Conservation (phyloP, 2,113 vertebrate species). For the Poeciliopsis retropinna region DNA sequence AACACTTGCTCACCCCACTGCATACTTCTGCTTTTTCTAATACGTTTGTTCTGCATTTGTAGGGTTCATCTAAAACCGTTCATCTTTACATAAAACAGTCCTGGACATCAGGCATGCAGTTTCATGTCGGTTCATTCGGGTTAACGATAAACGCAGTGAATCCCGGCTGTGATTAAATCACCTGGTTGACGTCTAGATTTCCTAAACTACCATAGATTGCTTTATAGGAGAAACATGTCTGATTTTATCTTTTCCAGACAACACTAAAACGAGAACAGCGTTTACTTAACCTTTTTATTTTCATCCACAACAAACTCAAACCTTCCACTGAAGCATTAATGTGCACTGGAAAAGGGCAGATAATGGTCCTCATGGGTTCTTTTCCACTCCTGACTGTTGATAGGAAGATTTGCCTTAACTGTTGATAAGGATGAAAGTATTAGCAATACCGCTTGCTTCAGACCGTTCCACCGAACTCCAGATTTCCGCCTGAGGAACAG, state of each 20-base stretch:
- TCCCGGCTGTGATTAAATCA: neutral
- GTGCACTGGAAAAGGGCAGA: neutral
- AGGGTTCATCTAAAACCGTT: neutral
- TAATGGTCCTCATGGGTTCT: neutral
- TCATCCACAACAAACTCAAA: neutral
- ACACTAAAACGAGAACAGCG: neutral
- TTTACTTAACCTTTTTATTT: neutral
- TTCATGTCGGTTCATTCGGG: neutral
- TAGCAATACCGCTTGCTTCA: neutral
- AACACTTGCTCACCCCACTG: too few relatives aligned
- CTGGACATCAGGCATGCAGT: neutral
- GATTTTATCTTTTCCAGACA: neutral
- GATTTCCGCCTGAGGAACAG: neutral
- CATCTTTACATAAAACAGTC: neutral
- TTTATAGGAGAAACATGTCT: too few relatives aligned
- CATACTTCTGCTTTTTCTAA: neutral
- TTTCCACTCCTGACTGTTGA: neutral
- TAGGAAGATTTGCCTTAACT: constrained; percentile 42
- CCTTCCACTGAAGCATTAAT: neutral
- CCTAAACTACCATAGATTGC: neutral
- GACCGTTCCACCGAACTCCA: neutral
- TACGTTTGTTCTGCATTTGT: neutral
- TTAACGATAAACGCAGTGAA: neutral
- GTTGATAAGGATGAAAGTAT: constrained; percentile 17
- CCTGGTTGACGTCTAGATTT: neutral